These are phyloP conservation scores for Agonopterix arenella DNA, from an alignment of 2,888 invertebrate species.

Conservation along the genomic window DNA sequence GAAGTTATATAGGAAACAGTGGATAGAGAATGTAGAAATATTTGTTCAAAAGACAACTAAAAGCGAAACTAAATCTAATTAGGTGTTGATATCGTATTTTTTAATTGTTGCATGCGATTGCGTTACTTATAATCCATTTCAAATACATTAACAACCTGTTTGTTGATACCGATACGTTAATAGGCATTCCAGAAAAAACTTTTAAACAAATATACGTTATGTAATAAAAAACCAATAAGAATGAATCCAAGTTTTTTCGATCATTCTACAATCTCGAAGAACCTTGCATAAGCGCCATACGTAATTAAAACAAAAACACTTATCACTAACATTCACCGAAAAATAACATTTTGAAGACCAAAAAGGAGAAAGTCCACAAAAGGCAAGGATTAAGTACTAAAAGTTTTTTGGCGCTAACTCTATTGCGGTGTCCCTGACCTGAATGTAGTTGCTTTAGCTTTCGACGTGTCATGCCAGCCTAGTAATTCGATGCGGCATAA, in stretches of 20 bases:
- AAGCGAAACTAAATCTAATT: conserved; percentile 5
- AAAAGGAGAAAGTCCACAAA: not conserved
- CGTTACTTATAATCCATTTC: not conserved
- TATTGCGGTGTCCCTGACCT: conserved; percentile 49
- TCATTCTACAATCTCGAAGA: too few relatives aligned
- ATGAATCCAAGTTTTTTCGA: too few relatives aligned
- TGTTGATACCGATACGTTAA: too few relatives aligned
- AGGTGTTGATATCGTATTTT: conserved; percentile 4
- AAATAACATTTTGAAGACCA: not conserved
- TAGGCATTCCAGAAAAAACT: too few relatives aligned
- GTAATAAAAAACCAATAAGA: too few relatives aligned
- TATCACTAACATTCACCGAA: too few relatives aligned
- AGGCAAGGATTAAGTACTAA: not conserved
- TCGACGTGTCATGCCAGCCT: conserved; percentile 26
- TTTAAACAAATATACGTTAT: too few relatives aligned
- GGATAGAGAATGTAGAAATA: not conserved
- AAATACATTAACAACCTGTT: too few relatives aligned
- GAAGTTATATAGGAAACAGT: not conserved
- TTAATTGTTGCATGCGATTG: not conserved
- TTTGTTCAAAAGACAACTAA: not conserved
- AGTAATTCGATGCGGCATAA: not conserved
- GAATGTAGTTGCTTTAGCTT: conserved; percentile 17
- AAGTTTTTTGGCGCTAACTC: conserved; percentile 35
- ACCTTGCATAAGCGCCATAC: too few relatives aligned
- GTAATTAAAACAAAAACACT: too few relatives aligned